phyloP scores from a whole-genome alignment of 2,888 invertebrate genomes.

The Acronicta psi region DNA sequence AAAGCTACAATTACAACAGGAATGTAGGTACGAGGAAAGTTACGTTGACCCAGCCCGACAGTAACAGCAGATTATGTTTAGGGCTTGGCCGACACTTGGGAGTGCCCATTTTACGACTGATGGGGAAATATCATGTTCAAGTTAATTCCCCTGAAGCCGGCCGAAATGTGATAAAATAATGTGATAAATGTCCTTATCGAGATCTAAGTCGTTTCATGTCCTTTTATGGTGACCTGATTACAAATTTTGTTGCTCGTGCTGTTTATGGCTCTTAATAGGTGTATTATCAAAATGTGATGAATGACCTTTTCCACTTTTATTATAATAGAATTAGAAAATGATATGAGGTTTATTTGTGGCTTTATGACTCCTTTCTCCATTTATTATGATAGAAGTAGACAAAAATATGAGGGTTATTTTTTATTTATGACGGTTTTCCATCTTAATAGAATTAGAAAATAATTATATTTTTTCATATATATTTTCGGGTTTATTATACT shows the following conservation, averaged over 20 bases:
- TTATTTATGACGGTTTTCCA: too few species aligned
- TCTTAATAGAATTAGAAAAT: too few species aligned
- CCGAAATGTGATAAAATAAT: conserved; percentile 61
- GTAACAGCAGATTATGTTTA: conserved; percentile 65
- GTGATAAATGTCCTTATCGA: conserved; percentile 58
- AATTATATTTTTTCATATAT: too few species aligned
- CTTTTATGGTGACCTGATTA: conserved; percentile 38
- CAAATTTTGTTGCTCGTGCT: conserved; percentile 29
- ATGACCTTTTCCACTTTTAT: background rate
- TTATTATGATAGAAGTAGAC: too few species aligned
- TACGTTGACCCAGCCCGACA: conserved; percentile 65
- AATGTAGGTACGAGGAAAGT: conserved; percentile 52
- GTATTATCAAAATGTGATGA: conserved; percentile 1
- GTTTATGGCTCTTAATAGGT: conserved; percentile 15
- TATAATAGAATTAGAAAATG: background rate
- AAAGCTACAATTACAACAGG: conserved; percentile 58
- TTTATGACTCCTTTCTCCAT: too few species aligned
- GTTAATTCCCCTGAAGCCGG: conserved; percentile 61
- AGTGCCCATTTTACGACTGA: conserved; percentile 74
- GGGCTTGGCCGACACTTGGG: conserved; percentile 73
- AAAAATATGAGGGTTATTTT: too few species aligned
- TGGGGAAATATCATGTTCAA: conserved; percentile 73
- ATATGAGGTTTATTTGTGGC: background rate
- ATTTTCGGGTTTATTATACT: too few species aligned
- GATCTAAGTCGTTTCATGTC: conserved; percentile 37